Evolutionary conservation across 2,113 vertebrate genomes (phyloP).

Genomic region (Cyrtonyx montezumae): DNA sequence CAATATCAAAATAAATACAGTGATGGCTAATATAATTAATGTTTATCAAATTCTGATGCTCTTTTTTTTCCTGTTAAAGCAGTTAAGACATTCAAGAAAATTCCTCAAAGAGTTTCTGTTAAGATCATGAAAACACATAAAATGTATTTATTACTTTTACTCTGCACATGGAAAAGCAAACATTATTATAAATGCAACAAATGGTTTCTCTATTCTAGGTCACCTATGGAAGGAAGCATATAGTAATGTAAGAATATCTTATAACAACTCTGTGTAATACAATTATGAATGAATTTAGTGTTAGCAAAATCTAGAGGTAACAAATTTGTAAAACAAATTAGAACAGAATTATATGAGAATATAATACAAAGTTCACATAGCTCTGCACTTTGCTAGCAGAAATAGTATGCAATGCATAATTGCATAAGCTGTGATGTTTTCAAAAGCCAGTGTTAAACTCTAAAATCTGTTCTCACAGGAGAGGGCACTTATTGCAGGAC

Average conservation of each 20-base stretch:
- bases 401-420: not conserved
- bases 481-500: not conserved
- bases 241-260: not conserved
- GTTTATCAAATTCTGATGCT: not conserved
- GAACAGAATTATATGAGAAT: not conserved
- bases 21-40: not conserved
- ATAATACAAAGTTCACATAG: not conserved
- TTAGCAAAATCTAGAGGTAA: not conserved
- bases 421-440: not conserved
- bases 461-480: not conserved
- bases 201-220: not conserved
- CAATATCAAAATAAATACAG: not conserved
- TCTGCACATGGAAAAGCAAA: not conserved
- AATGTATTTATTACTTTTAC: not conserved
- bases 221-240: not conserved
- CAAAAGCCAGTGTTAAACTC: not conserved
- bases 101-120: not conserved
- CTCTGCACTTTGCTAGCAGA: not conserved
- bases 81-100: not conserved
- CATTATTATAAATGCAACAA: not conserved
- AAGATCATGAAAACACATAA: not conserved
- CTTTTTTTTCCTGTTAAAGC: not conserved
- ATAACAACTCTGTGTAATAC: not conserved
- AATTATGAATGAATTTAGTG: slow-evolving; percentile 28
- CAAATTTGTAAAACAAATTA: not conserved